phyloP scores from a whole-genome alignment of 2,113 vertebrate genomes.

The Aspidoscelis tigris region DNA sequence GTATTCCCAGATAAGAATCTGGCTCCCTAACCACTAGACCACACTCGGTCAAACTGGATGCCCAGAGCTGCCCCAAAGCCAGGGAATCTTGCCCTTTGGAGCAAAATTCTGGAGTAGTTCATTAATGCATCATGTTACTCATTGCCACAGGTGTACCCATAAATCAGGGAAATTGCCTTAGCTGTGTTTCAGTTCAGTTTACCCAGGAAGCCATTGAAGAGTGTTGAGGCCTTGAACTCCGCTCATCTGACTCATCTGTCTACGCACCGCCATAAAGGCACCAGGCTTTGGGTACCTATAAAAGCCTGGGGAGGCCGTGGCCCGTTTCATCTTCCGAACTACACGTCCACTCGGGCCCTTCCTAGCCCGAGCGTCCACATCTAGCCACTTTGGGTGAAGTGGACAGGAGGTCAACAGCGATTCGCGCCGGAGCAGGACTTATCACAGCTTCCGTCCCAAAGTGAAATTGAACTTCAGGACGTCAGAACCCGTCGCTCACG shows the following conservation, averaged over 20 bases:
- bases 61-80: neutral
- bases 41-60: too few species aligned
- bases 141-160: conserved; percentile 61
- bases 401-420: neutral
- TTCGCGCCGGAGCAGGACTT: neutral
- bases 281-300: conserved; percentile 70
- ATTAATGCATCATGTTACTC: conserved; percentile 64
- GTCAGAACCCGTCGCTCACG: accelerated
- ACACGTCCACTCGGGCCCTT: neutral
- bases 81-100: conserved; percentile 26
- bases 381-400: conserved; percentile 14
- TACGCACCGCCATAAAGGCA: conserved; percentile 70
- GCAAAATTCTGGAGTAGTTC: conserved; percentile 36
- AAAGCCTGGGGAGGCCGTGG: conserved; percentile 54
- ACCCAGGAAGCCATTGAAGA: conserved; percentile 67
- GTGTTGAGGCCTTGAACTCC: conserved; percentile 76
- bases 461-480: neutral
- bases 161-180: conserved; percentile 61
- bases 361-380: conserved; percentile 40
- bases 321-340: conserved; percentile 32
- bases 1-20: too few species aligned
- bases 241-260: conserved; percentile 68
- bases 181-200: conserved; percentile 49
- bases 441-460: neutral
- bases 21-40: too few species aligned